A percentile compares a stretch with the other conserved stretches of the same genome.
Evolutionary conservation across 2,113 vertebrate species (phyloP).

Genomic region (Clarias macrocephalus): DNA sequence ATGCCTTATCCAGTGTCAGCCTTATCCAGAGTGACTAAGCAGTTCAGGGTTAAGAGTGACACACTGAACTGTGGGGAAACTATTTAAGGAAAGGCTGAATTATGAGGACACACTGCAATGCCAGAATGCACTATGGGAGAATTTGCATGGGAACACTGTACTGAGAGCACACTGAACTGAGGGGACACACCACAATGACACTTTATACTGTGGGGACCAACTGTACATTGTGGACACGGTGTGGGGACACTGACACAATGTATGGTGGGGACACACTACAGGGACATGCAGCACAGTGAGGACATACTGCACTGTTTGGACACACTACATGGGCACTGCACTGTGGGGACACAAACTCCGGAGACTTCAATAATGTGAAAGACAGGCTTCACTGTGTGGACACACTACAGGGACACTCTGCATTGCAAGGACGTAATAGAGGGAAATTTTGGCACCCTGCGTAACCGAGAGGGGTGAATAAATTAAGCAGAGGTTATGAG

Average conservation of each 20-base stretch:
- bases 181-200: background rate
- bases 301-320: background rate
- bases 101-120: background rate
- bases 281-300: background rate
- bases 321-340: background rate
- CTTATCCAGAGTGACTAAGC: no score
- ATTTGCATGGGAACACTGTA: background rate
- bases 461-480: background rate
- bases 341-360: background rate
- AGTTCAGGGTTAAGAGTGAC: background rate
- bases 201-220: background rate
- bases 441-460: background rate
- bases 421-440: background rate
- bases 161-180: background rate
- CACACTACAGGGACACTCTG: background rate
- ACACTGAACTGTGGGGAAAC: constrained; percentile 15
- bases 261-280: background rate
- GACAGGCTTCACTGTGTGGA: background rate
- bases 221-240: no score
- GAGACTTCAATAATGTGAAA: background rate
- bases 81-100: constrained; percentile 46
- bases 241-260: background rate
- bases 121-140: background rate
- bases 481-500: background rate
- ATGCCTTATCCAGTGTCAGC: no score